Percentiles rank a stretch among this genome's conserved stretches.
These are phyloP conservation scores for Lasaia peninsularis DNA, from an alignment of 1,140 invertebrate genomes.

Conservation along the genomic window DNA sequence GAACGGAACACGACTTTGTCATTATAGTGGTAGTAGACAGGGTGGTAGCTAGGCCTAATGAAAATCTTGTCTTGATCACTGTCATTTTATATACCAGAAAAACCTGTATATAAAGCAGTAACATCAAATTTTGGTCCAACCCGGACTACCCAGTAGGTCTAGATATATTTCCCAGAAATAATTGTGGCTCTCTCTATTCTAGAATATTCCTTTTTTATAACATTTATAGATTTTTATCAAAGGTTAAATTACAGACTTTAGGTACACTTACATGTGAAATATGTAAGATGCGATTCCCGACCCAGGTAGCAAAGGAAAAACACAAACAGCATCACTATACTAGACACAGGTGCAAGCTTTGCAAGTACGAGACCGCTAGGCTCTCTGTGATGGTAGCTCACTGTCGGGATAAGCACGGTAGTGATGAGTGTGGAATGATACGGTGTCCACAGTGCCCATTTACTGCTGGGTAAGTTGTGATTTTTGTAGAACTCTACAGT, in stretches of 20 bases:
- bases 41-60: too few relatives aligned
- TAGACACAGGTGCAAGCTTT: conserved; percentile 31
- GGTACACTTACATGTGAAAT: conserved; percentile 29
- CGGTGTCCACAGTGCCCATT: conserved; percentile 8
- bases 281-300: conserved; percentile 25
- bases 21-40: too few relatives aligned
- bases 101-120: too few relatives aligned
- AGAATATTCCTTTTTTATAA: too few relatives aligned
- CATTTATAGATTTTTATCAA: conserved; percentile 8
- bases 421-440: conserved; percentile 8
- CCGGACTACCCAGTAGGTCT: too few relatives aligned
- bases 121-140: too few relatives aligned
- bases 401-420: conserved; percentile 8
- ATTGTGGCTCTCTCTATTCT: too few relatives aligned
- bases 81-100: too few relatives aligned
- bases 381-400: not conserved
- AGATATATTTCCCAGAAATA: too few relatives aligned
- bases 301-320: not conserved
- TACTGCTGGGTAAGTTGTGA: not conserved
- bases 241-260: conserved; percentile 29
- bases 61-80: too few relatives aligned
- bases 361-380: conserved; percentile 22
- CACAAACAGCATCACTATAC: conserved; percentile 32
- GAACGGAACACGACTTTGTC: too few relatives aligned
- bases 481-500: conserved; percentile 2